Evolutionary conservation across 2,888 invertebrate genomes (phyloP), one percentile per base, ranked within the genome.

Genomic region (Cepaea hortensis): DNA sequence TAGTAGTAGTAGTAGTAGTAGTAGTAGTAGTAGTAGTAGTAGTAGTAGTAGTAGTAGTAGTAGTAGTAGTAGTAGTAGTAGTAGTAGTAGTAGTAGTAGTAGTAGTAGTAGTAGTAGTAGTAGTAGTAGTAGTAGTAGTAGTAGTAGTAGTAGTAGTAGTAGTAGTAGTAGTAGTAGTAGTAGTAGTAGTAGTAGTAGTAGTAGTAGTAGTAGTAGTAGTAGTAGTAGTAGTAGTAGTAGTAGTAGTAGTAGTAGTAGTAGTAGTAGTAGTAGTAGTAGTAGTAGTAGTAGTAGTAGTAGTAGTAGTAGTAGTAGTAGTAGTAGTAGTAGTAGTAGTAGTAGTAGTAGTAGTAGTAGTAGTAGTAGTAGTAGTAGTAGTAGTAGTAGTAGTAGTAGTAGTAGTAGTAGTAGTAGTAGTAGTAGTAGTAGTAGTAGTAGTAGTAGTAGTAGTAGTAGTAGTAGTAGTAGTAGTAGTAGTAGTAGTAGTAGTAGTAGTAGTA

Each of bases 11-110:
- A 65, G 81, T 23, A 62, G 81, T 81, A 3, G 5, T 13, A 65
- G 81, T 81, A 9, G 81, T 81, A 18, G 76, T 76, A 7, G 76
- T 76, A 35, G 79, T 48, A 65, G 81, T n/a, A 23, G 81, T 62
- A 23, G 81, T 62, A 65, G 20, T 62, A 23, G 65, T 62, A 9
- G 23, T 81, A n/a, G 81, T 81, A 9, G 81, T 81, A 23, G 76
- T 46, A 46, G n/a, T 76, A n/a, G 3, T 15, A 18, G 46, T 7
- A 46, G 35, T 35, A 35, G 76, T 35, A 18, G 76, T 76, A 23
- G 81, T 6, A 65, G 61, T n/a, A 23, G 81, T 15, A 61, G 81
- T 23, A 46, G 81, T 62, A 7, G 81, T 65, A 3, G 62, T 65
- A 61, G 81, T 23, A n/a, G 81, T 62, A 70, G 23, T 13, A 23